Evolutionary conservation across 2,888 invertebrate genomes (phyloP).

Genomic region (Sminthurinus aureus): DNA sequence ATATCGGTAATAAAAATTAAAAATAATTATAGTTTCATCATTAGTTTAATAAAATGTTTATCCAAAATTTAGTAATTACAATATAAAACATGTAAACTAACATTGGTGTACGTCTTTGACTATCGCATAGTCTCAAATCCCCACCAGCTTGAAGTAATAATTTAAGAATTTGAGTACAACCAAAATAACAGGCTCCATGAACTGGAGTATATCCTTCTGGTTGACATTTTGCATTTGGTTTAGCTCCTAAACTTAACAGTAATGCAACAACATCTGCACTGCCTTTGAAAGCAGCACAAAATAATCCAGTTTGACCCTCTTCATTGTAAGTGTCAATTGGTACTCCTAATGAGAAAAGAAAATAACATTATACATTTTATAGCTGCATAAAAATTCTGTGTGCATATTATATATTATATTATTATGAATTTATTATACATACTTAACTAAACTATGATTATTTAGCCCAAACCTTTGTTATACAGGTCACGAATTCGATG

Average conservation of each 20-base stretch:
- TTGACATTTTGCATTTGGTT: constrained; percentile 64
- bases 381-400: background rate
- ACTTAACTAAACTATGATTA: too few relatives aligned
- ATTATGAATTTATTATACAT: too few relatives aligned
- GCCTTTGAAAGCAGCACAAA: constrained; percentile 63
- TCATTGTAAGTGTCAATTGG: constrained; percentile 62
- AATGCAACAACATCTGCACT: constrained; percentile 61
- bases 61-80: background rate
- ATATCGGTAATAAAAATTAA: too few relatives aligned
- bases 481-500: constrained; percentile 48
- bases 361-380: background rate
- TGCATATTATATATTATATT: background rate
- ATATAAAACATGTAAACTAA: constrained; percentile 34
- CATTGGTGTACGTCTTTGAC: constrained; percentile 61
- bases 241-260: constrained; percentile 63
- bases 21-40: too few relatives aligned
- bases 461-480: constrained; percentile 34
- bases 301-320: constrained; percentile 64
- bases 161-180: constrained; percentile 62
- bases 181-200: constrained; percentile 63
- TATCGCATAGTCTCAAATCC: constrained; percentile 64
- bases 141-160: constrained; percentile 64
- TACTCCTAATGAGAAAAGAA: constrained; percentile 27
- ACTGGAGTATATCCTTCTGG: constrained; percentile 63
- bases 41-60: too few relatives aligned